Conservation (phyloP, 2,797 vertebrate genomes). For the Sardinella longiceps region DNA sequence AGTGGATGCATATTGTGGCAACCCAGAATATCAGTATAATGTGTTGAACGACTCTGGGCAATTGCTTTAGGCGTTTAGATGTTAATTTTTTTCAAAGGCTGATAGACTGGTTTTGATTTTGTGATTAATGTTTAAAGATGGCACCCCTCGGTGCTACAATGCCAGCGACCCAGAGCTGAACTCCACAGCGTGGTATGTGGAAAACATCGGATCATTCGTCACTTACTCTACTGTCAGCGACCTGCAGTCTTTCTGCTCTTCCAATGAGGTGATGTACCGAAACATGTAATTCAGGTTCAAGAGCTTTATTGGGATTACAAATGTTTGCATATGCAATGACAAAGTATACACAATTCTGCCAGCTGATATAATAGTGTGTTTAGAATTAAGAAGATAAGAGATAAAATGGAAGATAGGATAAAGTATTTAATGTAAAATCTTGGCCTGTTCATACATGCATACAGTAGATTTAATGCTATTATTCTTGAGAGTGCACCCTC, state of each 20-base stretch:
- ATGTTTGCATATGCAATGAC: background rate
- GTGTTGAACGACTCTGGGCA: background rate
- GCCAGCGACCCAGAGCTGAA: constrained; percentile 62
- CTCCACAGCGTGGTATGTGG: constrained; percentile 69
- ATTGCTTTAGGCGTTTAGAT: too few species aligned
- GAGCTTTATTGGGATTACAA: background rate
- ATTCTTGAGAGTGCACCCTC: too few species aligned
- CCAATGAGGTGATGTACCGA: constrained; percentile 50
- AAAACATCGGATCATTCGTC: constrained; percentile 66
- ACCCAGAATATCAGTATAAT: too few species aligned
- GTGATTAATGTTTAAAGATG: constrained; percentile 47
- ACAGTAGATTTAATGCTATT: too few species aligned
- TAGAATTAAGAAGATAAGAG: too few species aligned
- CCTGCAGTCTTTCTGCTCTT: constrained; percentile 57
- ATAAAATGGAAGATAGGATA: too few species aligned
- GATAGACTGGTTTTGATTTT: background rate
- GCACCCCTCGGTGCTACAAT: constrained; percentile 62
- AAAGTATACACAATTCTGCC: too few species aligned
- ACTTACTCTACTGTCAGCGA: constrained; percentile 62
- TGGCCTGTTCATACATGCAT: too few species aligned
- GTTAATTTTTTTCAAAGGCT: background rate
- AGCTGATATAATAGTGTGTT: too few species aligned
- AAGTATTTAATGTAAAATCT: too few species aligned
- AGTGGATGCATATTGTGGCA: background rate
- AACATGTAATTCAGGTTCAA: background rate